These are phyloP conservation scores for Euclidia mi DNA, from an alignment of 2,888 invertebrate genomes.

Conservation along the genomic window DNA sequence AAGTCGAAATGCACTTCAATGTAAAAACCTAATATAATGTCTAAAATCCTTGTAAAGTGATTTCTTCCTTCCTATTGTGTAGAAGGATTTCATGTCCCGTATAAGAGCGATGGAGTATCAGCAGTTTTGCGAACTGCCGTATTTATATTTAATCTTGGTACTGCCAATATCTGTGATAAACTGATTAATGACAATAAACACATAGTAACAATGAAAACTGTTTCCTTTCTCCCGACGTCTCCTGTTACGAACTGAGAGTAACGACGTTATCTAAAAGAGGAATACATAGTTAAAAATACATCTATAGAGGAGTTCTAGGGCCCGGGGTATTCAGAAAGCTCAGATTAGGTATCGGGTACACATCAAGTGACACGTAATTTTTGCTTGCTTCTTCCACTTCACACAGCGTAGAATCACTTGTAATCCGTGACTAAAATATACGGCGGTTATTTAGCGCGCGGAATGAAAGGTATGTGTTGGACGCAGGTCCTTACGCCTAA, in stretches of 20 bases:
- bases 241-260: conserved; percentile 58
- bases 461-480: conserved; percentile 60
- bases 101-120: conserved; percentile 59
- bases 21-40: conserved; percentile 47
- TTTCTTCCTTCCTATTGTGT: conserved; percentile 63
- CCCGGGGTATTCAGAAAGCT: conserved; percentile 14
- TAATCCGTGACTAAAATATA: conserved; percentile 29
- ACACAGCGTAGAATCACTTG: conserved; percentile 23
- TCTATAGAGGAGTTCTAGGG: conserved; percentile 19
- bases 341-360: conserved; percentile 33
- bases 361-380: conserved; percentile 32
- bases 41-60: conserved; percentile 53
- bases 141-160: conserved; percentile 62
- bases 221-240: conserved; percentile 86
- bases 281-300: conserved; percentile 4
- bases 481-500: conserved; percentile 40
- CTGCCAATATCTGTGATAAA: conserved; percentile 77
- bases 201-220: conserved; percentile 81
- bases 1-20: conserved; percentile 45
- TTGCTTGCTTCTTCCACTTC: conserved; percentile 23
- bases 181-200: conserved; percentile 78
- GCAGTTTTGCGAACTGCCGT: conserved; percentile 76
- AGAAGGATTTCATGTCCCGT: conserved; percentile 62
- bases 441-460: conserved; percentile 32
- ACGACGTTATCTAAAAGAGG: conserved; percentile 24